phyloP scores from a whole-genome alignment of 2,113 vertebrate species.

The Rhagologus leucostigma region DNA sequence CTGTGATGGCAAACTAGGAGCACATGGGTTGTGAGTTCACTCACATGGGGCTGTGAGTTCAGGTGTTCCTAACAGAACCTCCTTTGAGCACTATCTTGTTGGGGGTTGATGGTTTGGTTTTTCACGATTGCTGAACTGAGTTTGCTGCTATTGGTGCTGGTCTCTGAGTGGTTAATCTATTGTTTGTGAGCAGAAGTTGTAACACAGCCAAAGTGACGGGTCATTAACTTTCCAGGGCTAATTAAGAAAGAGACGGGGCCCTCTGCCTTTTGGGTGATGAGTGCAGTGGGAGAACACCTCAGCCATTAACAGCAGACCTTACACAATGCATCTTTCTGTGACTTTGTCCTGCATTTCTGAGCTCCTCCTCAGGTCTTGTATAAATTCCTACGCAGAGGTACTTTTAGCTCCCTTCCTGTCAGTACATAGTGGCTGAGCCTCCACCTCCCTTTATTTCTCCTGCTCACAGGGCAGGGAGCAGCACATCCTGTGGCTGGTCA shows the following conservation, averaged over 20 bases:
- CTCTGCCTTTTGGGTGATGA: background rate
- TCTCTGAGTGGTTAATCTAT: background rate
- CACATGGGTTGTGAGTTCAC: background rate
- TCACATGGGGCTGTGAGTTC: background rate
- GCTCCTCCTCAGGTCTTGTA: background rate
- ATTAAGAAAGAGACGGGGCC: background rate
- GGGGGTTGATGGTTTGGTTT: background rate
- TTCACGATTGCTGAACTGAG: background rate
- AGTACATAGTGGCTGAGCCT: background rate
- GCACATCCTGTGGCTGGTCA: background rate
- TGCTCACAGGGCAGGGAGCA: background rate
- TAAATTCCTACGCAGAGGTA: background rate
- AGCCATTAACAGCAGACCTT: background rate
- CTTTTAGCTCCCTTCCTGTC: background rate
- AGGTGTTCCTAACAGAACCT: background rate
- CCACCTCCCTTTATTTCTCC: background rate
- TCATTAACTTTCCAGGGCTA: background rate
- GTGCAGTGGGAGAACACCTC: background rate
- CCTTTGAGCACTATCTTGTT: background rate
- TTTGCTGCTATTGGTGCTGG: background rate
- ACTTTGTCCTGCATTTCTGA: background rate
- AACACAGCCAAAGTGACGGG: background rate
- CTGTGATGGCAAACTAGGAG: background rate
- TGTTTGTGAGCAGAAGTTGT: background rate
- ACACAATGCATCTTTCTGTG: background rate